A percentile compares a stretch with the other conserved stretches of the same genome.
Evolutionary conservation across 2,797 vertebrate species (phyloP).

Genomic region (Macropodus opercularis): DNA sequence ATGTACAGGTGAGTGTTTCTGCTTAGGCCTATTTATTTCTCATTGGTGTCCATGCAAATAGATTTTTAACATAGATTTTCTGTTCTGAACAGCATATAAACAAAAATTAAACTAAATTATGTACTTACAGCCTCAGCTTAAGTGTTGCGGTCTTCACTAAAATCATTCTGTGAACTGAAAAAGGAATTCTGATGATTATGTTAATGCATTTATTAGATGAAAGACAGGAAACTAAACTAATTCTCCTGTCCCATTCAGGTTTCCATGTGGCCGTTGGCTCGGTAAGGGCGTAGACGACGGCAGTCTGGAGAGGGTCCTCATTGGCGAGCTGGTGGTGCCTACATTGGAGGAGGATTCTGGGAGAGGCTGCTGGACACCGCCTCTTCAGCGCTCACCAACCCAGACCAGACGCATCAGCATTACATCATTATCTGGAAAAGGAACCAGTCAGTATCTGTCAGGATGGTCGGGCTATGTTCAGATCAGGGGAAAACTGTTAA

Average conservation of each 20-base stretch:
- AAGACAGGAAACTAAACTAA: too few species aligned
- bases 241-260: conserved; percentile 73
- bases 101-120: too few species aligned
- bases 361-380: conserved; percentile 87
- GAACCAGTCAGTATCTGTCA: conserved; percentile 79
- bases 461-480: neutral
- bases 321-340: conserved; percentile 87
- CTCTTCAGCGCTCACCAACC: conserved; percentile 89
- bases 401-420: conserved; percentile 85
- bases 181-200: too few species aligned
- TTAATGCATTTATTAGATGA: neutral
- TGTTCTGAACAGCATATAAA: too few species aligned
- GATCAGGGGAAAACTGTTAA: neutral
- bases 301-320: conserved; percentile 91
- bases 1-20: conserved; percentile 85
- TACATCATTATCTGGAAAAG: conserved; percentile 84
- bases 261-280: conserved; percentile 93
- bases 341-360: conserved; percentile 84
- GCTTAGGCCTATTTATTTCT: neutral
- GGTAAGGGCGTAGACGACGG: conserved; percentile 92
- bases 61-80: neutral
- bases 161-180: too few species aligned
- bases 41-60: neutral
- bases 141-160: too few species aligned
- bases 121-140: too few species aligned